These are phyloP conservation scores for Hozukius guyotensis DNA, from an alignment of 2,797 vertebrate genomes.

Conservation along the genomic window DNA sequence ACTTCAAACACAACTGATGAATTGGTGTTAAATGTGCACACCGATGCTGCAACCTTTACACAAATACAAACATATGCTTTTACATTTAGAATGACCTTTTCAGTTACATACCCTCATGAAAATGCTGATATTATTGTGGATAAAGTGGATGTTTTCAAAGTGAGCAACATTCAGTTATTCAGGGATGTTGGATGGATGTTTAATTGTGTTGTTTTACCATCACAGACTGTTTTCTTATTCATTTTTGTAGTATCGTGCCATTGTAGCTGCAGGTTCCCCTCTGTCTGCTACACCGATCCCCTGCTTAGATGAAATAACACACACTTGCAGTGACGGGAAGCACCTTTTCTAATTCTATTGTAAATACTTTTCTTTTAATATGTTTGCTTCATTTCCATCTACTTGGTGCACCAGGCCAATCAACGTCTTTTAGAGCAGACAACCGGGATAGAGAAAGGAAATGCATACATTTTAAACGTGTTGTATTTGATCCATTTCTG, in stretches of 20 bases:
- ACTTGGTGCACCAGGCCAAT: neutral
- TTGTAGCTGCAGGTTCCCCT: neutral
- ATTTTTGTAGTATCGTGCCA: neutral
- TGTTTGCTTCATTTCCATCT: neutral
- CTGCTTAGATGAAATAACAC: neutral
- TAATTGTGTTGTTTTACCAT: neutral
- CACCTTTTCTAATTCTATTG: neutral
- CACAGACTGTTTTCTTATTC: neutral
- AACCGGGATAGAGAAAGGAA: neutral
- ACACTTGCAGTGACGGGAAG: neutral
- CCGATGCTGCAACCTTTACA: neutral
- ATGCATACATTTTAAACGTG: neutral
- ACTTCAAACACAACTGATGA: neutral
- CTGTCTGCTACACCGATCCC: neutral
- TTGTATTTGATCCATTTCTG: neutral
- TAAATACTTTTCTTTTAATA: neutral
- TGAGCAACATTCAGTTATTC: neutral
- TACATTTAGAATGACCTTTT: conserved; percentile 16
- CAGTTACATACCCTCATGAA: neutral
- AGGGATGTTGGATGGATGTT: neutral
- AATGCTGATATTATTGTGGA: neutral
- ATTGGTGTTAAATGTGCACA: neutral
- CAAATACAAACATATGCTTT: neutral
- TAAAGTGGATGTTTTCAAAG: conserved; percentile 2
- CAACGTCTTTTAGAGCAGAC: neutral